phyloP scores from a whole-genome alignment of 30 jellyfish, hydroid and myxozoan genomes.

The Aurelia coerulea region DNA sequence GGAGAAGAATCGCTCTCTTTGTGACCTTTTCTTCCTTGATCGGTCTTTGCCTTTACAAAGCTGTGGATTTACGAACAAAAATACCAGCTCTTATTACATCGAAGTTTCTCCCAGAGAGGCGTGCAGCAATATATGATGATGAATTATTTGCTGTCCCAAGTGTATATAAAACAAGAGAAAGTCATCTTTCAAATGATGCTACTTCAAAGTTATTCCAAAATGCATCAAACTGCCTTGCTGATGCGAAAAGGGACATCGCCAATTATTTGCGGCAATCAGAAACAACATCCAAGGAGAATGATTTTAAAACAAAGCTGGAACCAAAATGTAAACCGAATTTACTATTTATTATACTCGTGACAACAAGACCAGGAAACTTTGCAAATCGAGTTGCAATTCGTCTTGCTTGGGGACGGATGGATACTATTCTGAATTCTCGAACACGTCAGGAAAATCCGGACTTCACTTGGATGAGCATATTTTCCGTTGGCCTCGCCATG shows the following conservation, averaged over 20 bases:
- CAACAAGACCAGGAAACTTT: constrained; percentile 90
- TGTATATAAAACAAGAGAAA: neutral
- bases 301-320: neutral
- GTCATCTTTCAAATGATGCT: neutral
- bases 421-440: constrained; percentile 55
- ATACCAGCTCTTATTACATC: constrained; percentile 13
- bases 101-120: too few species aligned
- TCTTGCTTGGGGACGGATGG: constrained; percentile 90
- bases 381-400: constrained; percentile 90
- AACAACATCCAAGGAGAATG: neutral
- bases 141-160: too few species aligned
- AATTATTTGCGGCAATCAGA: constrained; percentile 30
- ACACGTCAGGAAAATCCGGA: neutral
- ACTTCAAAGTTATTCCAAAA: constrained; percentile 34
- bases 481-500: constrained; percentile 81
- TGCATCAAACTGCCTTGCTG: constrained; percentile 55
- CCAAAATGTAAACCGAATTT: constrained; percentile 68
- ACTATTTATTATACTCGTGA: constrained; percentile 71
- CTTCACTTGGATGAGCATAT: constrained; percentile 75
- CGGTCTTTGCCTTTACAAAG: constrained; percentile 29
- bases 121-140: too few species aligned
- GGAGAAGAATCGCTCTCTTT: neutral
- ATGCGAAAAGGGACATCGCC: constrained; percentile 63
- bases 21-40: constrained; percentile 12
- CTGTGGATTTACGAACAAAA: constrained; percentile 3